phyloP scores from a whole-genome alignment of 2,888 invertebrate species.

The Thumatha senex region DNA sequence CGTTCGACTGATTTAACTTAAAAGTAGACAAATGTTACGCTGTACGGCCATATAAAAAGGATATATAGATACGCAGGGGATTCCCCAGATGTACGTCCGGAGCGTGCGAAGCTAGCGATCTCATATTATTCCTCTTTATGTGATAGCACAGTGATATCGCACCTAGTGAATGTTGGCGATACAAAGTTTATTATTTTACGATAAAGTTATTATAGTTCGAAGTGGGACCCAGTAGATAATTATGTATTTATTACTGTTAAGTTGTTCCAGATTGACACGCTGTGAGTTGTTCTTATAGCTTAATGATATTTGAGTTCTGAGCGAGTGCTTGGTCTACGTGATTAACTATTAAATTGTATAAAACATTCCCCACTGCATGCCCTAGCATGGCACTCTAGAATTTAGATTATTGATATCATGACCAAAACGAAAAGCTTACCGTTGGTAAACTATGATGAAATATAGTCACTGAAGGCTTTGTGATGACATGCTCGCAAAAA shows the following conservation, averaged over 20 bases:
- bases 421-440: too few relatives aligned
- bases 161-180: slow-evolving; percentile 78
- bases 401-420: too few relatives aligned
- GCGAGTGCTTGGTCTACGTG: slow-evolving; percentile 40
- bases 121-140: slow-evolving; percentile 42
- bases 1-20: slow-evolving; percentile 64
- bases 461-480: too few relatives aligned
- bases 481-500: too few relatives aligned
- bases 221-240: slow-evolving; percentile 77
- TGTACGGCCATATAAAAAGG: slow-evolving; percentile 53
- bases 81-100: slow-evolving; percentile 46
- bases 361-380: slow-evolving; percentile 55
- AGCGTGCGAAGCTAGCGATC: slow-evolving; percentile 37
- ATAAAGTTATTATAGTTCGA: slow-evolving; percentile 63
- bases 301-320: slow-evolving; percentile 38
- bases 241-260: slow-evolving; percentile 72
- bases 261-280: slow-evolving; percentile 75
- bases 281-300: slow-evolving; percentile 57
- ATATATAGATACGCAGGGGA: slow-evolving; percentile 47
- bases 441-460: too few relatives aligned
- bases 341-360: slow-evolving; percentile 43
- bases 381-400: neutral
- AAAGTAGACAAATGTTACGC: slow-evolving; percentile 44
- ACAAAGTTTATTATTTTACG: slow-evolving; percentile 54
- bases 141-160: slow-evolving; percentile 55